Evolutionary conservation across 1,140 invertebrate species (phyloP), one percentile per base, ranked within the genome.

Genomic region (Drosophila murphyi): DNA sequence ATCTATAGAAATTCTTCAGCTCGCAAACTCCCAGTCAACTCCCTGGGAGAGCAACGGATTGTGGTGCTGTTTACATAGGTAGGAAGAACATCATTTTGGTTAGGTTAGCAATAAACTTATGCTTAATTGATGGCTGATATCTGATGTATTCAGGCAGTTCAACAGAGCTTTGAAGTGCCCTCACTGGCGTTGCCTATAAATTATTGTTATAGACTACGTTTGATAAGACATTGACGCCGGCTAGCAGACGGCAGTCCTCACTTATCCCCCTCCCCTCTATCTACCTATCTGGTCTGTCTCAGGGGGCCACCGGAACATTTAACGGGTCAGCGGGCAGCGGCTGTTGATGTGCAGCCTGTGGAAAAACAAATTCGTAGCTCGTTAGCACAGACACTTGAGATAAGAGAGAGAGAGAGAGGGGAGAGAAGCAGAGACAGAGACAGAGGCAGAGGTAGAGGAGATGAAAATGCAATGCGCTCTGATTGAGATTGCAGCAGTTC

Each of bases 161-260:
- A 29, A 64, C 45, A 55, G 8, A 72, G 74, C 82, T 86, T 85
- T 74, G 65, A 87, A 87, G 82, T 76, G 71, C 50, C 77, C 64
- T 43, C 37, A 39, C 41, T 37, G 69, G 48, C 48, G 55, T 76
- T 61, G 86, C 74, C 78, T 39, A 88, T 88, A 88, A 88, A 90
- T 90, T 88, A 85, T 90, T 88, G 86, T 81, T 85, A 85, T 88
- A 88, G 86, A 77, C 85, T 68, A 81, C 76, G 51, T 88, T 88
- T 87, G 85, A 88, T 88, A 88, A 88, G 86, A 80, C 80, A 76
- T 89, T 88, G 85, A 90, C 80, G 85, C 80, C 83, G 70, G 73
- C 79, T 75, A 57, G 31, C 51, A 48, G 76, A 64, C 72, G 73
- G 60, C 65, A 60, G 41, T 41, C 74, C 67, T 55, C 68, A 34